Conservation (phyloP, 2,113 vertebrate species). For the Pleuronectes platessa region DNA sequence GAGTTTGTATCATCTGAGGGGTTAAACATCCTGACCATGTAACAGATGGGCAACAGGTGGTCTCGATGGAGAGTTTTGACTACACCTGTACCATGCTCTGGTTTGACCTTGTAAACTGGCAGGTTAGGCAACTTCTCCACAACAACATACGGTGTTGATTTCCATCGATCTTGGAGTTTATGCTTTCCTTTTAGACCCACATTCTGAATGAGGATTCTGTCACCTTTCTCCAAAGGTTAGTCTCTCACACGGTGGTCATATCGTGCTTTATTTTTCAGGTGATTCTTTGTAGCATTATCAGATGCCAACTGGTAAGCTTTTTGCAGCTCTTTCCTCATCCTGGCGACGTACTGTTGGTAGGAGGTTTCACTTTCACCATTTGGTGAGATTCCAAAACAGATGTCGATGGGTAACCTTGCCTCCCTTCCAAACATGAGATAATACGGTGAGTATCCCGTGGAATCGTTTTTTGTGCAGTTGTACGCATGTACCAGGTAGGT, state of each 20-base stretch:
- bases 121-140: not conserved
- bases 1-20: not conserved
- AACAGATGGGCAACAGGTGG: slow-evolving; percentile 5
- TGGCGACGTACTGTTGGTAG: too few species aligned
- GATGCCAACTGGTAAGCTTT: slow-evolving; percentile 1
- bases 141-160: not conserved
- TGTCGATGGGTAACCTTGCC: not conserved
- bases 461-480: too few species aligned
- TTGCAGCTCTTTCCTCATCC: too few species aligned
- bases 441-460: too few species aligned
- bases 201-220: not conserved
- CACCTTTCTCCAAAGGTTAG: not conserved
- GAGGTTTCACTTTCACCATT: slow-evolving; percentile 5
- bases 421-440: slow-evolving; percentile 1
- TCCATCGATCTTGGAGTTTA: too few species aligned
- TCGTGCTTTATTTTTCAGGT: slow-evolving; percentile 1
- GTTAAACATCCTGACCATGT: slow-evolving; percentile 2
- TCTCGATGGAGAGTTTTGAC: too few species aligned
- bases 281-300: slow-evolving; percentile 1
- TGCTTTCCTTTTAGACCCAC: not conserved
- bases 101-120: too few species aligned
- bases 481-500: too few species aligned
- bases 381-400: slow-evolving; percentile 3
- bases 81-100: too few species aligned
- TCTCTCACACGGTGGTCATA: slow-evolving; percentile 5